Percentiles rank a stretch among this genome's conserved stretches.
Evolutionary conservation across 2,888 invertebrate species (phyloP).

Genomic region (Trichopria drosophilae): DNA sequence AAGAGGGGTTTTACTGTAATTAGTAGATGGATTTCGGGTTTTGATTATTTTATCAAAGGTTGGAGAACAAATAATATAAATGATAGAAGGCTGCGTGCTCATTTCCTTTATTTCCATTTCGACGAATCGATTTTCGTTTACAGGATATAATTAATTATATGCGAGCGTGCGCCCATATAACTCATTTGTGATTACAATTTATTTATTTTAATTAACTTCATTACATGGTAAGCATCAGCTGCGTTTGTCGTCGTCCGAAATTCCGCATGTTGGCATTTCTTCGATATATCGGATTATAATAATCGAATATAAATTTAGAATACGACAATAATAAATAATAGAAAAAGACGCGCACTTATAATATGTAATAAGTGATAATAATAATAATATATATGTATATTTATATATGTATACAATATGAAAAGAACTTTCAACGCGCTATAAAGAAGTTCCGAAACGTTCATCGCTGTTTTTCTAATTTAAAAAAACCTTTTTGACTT

Average conservation of each 20-base stretch:
- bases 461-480: too few relatives aligned
- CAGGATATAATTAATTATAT: slow-evolving; percentile 20
- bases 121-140: slow-evolving; percentile 13
- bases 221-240: slow-evolving; percentile 3
- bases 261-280: slow-evolving; percentile 16
- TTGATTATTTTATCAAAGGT: too few relatives aligned
- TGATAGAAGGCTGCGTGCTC: too few relatives aligned
- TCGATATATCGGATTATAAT: slow-evolving; percentile 23
- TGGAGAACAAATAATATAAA: too few relatives aligned
- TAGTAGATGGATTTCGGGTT: too few relatives aligned
- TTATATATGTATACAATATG: slow-evolving; percentile 28
- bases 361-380: too few relatives aligned
- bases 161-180: slow-evolving; percentile 26
- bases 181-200: slow-evolving; percentile 30
- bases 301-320: slow-evolving; percentile 29
- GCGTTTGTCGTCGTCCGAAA: not conserved
- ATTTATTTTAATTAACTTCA: slow-evolving; percentile 25
- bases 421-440: slow-evolving; percentile 29
- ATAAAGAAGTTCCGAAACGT: too few relatives aligned
- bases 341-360: slow-evolving; percentile 33
- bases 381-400: slow-evolving; percentile 32
- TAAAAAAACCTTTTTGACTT: too few relatives aligned
- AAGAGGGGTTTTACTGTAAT: too few relatives aligned
- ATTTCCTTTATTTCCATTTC: slow-evolving; percentile 26
- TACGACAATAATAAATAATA: slow-evolving; percentile 37